These are phyloP conservation scores for Pogoniulus pusillus DNA, from an alignment of 2,797 vertebrate genomes.

Conservation along the genomic window DNA sequence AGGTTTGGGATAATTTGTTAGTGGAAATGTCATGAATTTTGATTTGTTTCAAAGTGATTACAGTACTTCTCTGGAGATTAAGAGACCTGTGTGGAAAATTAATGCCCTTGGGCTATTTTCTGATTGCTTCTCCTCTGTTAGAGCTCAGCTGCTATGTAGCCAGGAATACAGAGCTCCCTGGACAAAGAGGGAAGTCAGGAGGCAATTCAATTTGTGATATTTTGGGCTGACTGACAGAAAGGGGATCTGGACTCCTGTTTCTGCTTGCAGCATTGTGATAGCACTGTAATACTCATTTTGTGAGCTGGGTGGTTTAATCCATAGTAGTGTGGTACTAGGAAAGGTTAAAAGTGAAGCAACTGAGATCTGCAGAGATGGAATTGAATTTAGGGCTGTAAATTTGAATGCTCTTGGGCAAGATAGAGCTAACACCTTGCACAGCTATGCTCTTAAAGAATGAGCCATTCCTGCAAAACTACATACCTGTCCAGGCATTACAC, in stretches of 20 bases:
- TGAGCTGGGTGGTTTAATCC: not conserved
- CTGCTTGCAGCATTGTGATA: not conserved
- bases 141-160: not conserved
- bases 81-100: not conserved
- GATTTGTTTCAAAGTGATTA: not conserved
- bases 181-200: not conserved
- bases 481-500: not conserved
- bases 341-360: not conserved
- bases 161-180: not conserved
- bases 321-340: not conserved
- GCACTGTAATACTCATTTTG: not conserved
- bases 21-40: not conserved
- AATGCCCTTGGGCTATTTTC: not conserved
- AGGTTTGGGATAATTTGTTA: not conserved
- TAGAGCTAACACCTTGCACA: not conserved
- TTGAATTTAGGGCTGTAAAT: not conserved
- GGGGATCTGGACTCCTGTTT: not conserved
- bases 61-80: not conserved
- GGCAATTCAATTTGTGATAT: not conserved
- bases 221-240: not conserved
- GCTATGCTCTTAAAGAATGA: not conserved
- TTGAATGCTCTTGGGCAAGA: not conserved
- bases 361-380: not conserved
- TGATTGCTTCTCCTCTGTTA: not conserved
- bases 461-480: conserved; percentile 40